These are phyloP conservation scores for Harpalus rufipes DNA, from an alignment of 2,888 invertebrate species.

Conservation along the genomic window DNA sequence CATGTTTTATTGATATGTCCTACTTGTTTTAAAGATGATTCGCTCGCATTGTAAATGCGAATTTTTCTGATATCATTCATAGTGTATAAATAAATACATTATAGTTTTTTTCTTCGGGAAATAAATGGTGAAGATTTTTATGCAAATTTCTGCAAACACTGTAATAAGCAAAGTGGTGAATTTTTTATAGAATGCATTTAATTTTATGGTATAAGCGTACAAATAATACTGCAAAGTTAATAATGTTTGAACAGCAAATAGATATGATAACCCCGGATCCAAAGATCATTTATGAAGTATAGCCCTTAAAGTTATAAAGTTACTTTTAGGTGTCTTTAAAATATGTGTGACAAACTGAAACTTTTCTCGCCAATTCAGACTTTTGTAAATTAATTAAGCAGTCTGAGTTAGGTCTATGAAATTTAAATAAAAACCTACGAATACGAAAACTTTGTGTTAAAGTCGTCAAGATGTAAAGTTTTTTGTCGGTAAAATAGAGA, in stretches of 20 bases:
- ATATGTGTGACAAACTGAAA: too few relatives aligned
- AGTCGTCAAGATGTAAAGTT: too few relatives aligned
- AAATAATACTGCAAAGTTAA: neutral
- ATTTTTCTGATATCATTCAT: conserved; percentile 2
- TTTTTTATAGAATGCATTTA: neutral
- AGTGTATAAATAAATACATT: neutral
- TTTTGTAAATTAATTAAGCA: too few relatives aligned
- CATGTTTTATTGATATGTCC: conserved; percentile 7
- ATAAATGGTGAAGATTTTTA: neutral
- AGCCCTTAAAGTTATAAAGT: too few relatives aligned
- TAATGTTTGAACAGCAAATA: neutral
- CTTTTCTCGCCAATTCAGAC: too few relatives aligned
- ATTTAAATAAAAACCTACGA: too few relatives aligned
- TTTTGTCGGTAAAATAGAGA: too few relatives aligned
- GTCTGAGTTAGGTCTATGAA: too few relatives aligned
- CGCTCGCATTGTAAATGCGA: neutral
- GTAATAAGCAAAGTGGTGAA: neutral
- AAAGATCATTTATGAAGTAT: too few relatives aligned
- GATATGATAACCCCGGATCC: too few relatives aligned
- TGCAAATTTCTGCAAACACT: neutral
- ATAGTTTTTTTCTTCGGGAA: neutral
- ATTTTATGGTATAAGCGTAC: neutral
- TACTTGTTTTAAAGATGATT: conserved; percentile 18
- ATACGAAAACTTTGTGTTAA: too few relatives aligned
- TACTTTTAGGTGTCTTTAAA: too few relatives aligned